Evolutionary conservation across 1,140 invertebrate species (phyloP), one percentile per base, ranked within the genome.

Genomic region (Thaumatotibia leucotreta): DNA sequence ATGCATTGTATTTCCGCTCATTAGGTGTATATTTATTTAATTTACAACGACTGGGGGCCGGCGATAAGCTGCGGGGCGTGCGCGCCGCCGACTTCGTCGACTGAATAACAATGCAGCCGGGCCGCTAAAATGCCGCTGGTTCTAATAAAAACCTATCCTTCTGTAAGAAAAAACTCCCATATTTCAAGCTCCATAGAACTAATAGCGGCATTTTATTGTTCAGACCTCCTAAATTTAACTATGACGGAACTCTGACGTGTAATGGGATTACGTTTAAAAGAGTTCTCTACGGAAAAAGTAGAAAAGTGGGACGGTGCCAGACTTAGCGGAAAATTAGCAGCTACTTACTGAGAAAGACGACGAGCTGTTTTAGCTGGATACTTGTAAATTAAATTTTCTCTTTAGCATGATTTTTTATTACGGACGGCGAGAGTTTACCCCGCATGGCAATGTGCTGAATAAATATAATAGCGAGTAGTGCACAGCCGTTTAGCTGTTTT

Each of bases 21-120:
- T 91, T 89, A 90, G 79, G 73, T 84, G 81, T 87, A 83, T 89
- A 89, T 90, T 89, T 90, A 90, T 91, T 91, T 89, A 89, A 91
- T 91, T 88, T 89, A 86, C 86, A 84, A 83, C 79, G 82, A 79
- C 88, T 91, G 88, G 79, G 80, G 77, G 72, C 76, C 72, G 79
- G 73, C 83, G 86, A 91, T 91, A 91, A 91, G 88, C 86, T 80
- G 69, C 74, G 80, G 80, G 77, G 88, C 84, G 86, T 86, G 88
- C 78, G 81, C 84, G 84, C 68, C 76, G 76, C 70, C 75, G 83
- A 79, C 83, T 79, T 70, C 84, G 80, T 70, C 73, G 77, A 76
- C 83, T 87, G 88, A 90, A 90, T 90, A 88, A 88, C 85, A 90
- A 90, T 90, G 82, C 79, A 82, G 78, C 75, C 68, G 70, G 75